Base-by-base conservation (phyloP, 2,113 vertebrate genomes). In the Plotosus lineatus region DNA sequence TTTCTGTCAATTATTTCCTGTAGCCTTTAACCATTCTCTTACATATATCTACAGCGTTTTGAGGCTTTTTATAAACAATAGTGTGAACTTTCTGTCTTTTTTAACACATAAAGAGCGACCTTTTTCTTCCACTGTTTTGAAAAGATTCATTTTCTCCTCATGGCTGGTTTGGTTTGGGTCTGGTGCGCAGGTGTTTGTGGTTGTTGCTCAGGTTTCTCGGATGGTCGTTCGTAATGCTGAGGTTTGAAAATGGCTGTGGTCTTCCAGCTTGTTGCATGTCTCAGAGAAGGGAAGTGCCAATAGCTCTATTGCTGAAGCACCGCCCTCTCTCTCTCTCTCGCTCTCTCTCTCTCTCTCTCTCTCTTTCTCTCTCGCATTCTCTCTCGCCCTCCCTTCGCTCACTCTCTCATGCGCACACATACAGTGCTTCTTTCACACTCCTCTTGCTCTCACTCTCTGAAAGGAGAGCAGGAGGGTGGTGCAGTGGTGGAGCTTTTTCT, bases 401-500 rank as follows among this genome's bases (percentile, higher is more conserved):
- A 26, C 72, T 79, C 82, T 85, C 86, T 75, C 77, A 78, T 82
- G 87, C 50, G 31, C 73, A 75, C 79, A 76, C 71, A 85, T 84
- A 84, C 86, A 82, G 78, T 83, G 82, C 78, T 85, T 82, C 80
- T 83, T 87, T 82, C 79, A 77, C 85, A 82, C 85, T 85, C 82
- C 72, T 85, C 76, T 65, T 65, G 83, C 61, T 87, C 89, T 91
- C n/a, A n/a, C 89, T 90, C 88, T 88, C 88, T 92, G 90, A 91
- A 92, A 92, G 90, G 91, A 88, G 91, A 93, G 93, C 91, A 90
- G 91, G 91, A 91, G 92, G 90, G 92, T 89, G 92, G 92, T 94
- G 92, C 92, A 75, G 90, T 89, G 86, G 90, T 85, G 81, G 90
- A 93, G 93, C 92, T 92, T 91, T 93, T 92, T 93, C 94, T 95